Conservation (phyloP, 2,888 invertebrate species). For the Himalopsyche kuldschensis region DNA sequence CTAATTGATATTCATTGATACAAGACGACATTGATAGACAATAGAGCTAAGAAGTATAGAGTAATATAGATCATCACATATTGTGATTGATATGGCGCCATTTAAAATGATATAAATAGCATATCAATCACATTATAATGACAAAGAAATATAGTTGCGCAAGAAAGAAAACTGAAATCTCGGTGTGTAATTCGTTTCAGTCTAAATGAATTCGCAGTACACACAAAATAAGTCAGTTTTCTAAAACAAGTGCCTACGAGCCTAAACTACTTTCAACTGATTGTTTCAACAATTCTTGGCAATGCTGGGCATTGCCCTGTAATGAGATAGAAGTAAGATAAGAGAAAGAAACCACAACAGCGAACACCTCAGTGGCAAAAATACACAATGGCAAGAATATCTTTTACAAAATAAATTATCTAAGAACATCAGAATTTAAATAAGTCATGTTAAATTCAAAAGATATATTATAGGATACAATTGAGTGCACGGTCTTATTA, state of each 20-base stretch:
- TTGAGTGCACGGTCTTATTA: no score
- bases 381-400: constrained; percentile 2
- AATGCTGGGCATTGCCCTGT: constrained; percentile 30
- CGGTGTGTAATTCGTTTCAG: constrained; percentile 1
- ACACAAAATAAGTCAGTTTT: constrained; percentile 13
- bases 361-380: constrained; percentile 30
- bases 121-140: not conserved
- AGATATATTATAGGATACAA: no score
- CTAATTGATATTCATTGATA: constrained; percentile 6
- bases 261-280: constrained; percentile 35
- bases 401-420: no score
- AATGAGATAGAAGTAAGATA: constrained; percentile 33
- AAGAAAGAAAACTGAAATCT: constrained; percentile 19
- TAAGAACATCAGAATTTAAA: no score
- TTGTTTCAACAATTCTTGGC: constrained; percentile 39
- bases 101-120: not conserved
- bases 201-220: not conserved
- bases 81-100: not conserved
- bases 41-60: constrained; percentile 30
- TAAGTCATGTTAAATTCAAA: no score
- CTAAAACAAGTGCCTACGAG: constrained; percentile 28
- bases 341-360: constrained; percentile 31
- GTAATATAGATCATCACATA: constrained; percentile 21
- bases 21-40: constrained; percentile 28
- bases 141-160: constrained; percentile 32